phyloP scores from a whole-genome alignment of 2,888 invertebrate genomes.

The Heterodera filipjevi region DNA sequence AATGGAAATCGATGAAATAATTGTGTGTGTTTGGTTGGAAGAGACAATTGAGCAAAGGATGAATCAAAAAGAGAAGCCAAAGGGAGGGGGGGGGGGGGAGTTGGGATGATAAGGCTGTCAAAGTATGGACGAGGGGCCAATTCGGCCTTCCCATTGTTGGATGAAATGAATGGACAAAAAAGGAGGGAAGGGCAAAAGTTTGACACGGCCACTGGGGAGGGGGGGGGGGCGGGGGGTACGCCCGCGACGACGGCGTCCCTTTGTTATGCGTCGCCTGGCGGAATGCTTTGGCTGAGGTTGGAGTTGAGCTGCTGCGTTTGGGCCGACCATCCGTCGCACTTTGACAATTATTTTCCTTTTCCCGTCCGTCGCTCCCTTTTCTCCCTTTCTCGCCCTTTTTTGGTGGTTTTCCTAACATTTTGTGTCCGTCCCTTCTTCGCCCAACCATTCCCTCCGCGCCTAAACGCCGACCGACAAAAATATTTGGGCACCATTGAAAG shows the following conservation, averaged over 20 bases:
- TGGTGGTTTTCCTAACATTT: slow-evolving; percentile 9
- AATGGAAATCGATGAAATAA: neutral
- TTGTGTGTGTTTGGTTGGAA: neutral
- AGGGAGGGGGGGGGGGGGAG: neutral
- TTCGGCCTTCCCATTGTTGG: neutral
- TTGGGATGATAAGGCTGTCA: neutral
- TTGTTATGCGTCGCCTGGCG: neutral
- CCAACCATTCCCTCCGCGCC: neutral
- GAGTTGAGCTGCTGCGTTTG: neutral
- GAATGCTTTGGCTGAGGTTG: neutral
- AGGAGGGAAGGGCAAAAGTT: neutral
- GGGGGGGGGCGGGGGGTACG: too few relatives aligned
- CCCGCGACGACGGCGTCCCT: neutral
- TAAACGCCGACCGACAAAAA: neutral
- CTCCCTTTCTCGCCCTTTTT: neutral
- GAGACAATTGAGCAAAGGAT: neutral
- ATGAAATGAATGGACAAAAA: neutral
- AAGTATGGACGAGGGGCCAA: neutral
- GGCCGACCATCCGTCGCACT: neutral
- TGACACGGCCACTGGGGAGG: neutral
- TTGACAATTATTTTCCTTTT: neutral
- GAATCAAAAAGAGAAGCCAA: neutral
- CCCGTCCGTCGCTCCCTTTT: neutral
- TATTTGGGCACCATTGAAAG: neutral
- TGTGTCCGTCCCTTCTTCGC: neutral